These are phyloP conservation scores for Smittia sp. DNA, from an alignment of 2,888 invertebrate species.

Conservation along the genomic window DNA sequence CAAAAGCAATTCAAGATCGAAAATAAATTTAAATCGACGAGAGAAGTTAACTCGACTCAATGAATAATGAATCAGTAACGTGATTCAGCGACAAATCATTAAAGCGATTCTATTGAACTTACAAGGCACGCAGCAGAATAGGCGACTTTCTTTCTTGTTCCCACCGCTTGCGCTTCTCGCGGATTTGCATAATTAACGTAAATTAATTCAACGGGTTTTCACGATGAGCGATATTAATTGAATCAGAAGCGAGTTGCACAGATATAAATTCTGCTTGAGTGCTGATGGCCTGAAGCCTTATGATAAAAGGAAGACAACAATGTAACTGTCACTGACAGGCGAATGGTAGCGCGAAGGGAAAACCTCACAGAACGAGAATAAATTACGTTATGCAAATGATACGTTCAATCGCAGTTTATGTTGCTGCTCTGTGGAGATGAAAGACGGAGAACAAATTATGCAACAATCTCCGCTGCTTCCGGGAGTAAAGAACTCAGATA, in stretches of 20 bases:
- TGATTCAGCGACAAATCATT: neutral
- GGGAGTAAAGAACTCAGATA: slow-evolving; percentile 25
- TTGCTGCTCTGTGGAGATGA: neutral
- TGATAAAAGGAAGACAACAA: neutral
- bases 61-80: neutral
- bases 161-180: neutral
- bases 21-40: neutral
- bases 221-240: slow-evolving; percentile 3
- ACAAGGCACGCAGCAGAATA: neutral
- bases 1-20: slow-evolving; percentile 12
- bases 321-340: slow-evolving; percentile 23
- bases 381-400: slow-evolving; percentile 10
- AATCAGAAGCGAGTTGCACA: neutral
- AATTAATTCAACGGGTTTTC: slow-evolving; percentile 20
- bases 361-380: neutral
- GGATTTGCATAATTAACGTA: slow-evolving; percentile 29
- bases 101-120: slow-evolving; percentile 6
- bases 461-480: neutral
- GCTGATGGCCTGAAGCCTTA: neutral
- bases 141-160: neutral
- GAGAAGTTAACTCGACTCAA: neutral
- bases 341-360: neutral
- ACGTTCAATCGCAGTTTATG: neutral
- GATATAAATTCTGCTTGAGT: neutral
- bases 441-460: neutral